Conservation (phyloP, 2,113 vertebrate species). For the Corythoichthys haematopterus region DNA sequence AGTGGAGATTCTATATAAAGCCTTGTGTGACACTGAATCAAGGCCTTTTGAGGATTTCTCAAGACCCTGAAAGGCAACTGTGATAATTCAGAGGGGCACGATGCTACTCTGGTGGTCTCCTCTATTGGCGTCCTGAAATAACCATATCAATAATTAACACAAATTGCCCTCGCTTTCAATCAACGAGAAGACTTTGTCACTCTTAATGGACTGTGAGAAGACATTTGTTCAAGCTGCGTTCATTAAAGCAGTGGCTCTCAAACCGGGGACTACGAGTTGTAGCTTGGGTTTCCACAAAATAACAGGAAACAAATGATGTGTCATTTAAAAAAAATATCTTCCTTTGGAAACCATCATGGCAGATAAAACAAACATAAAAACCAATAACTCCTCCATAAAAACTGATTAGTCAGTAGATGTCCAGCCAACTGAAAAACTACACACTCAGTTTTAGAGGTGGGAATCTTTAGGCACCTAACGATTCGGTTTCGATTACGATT, state of each 20-base stretch:
- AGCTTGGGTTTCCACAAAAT: not conserved
- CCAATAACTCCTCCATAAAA: not conserved
- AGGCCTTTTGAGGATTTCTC: conserved; percentile 67
- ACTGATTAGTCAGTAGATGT: not conserved
- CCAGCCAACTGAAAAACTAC: not conserved
- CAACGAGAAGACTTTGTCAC: conserved; percentile 4
- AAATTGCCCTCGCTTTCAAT: not conserved
- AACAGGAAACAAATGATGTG: not conserved
- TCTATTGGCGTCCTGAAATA: conserved; percentile 47
- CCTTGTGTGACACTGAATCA: conserved; percentile 46
- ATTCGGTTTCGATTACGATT: no score
- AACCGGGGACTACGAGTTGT: not conserved
- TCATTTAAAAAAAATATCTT: not conserved
- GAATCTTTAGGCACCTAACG: no score
- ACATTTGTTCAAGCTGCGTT: conserved; percentile 41
- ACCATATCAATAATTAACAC: conserved; percentile 65
- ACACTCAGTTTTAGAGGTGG: not conserved
- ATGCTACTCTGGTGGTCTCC: conserved; percentile 49
- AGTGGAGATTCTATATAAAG: conserved; percentile 53
- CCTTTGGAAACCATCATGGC: not conserved
- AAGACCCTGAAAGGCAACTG: conserved; percentile 58
- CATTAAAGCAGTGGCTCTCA: conserved; percentile 16
- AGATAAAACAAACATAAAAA: not conserved
- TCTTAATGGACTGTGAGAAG: conserved; percentile 52
- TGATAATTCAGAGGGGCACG: conserved; percentile 44